Base-by-base conservation (phyloP, 2,797 vertebrate species). In the Sebastes minor region DNA sequence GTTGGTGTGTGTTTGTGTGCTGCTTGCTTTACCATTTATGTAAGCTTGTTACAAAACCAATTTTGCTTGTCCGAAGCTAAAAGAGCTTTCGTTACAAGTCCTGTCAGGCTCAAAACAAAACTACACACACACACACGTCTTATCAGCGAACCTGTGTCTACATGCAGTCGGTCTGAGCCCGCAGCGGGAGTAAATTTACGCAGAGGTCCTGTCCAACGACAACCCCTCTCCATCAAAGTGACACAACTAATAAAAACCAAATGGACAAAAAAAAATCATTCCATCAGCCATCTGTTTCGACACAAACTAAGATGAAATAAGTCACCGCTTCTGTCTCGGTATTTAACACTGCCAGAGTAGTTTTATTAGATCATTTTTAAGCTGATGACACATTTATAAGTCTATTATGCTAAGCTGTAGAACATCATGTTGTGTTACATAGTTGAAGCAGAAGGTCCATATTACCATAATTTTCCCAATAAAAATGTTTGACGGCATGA, bases 41-140 rank as follows among this genome's bases (percentile, higher is more conserved):
- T 72, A 84, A 84, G 66, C 25, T 71, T 38, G 78, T 85, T 81
- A 72, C 2, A 1, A 88, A 87, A 85, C 38, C 75, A 67, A 81
- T 84, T 76, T 78, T 6, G 13, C 27, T 33, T 1, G 35, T 79
- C 33, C 16, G 20, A 80, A 72, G 27, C 83, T 46, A 67, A 74
- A 82, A 56, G 27, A 32, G 52, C 52, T 74, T 69, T 76, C 0
- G 8, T 80, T 49, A 23, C 27, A 32, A 66, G 64, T 76, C n/a
- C 30, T 33, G 62, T 87, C 22, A 71, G 75, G 70, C 59, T 61
- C 76, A 71, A 7, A 83, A 59, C 71, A 59, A 1, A 53, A 63
- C 59, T 28, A 1, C 4, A 59, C 65, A 68, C 67, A 28, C 3
- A 65, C 65, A 28, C 73, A 76, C 55, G 71, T 35, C 67, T 77